phyloP scores from a whole-genome alignment of 2,113 vertebrate genomes.

The Tupaia tana region DNA sequence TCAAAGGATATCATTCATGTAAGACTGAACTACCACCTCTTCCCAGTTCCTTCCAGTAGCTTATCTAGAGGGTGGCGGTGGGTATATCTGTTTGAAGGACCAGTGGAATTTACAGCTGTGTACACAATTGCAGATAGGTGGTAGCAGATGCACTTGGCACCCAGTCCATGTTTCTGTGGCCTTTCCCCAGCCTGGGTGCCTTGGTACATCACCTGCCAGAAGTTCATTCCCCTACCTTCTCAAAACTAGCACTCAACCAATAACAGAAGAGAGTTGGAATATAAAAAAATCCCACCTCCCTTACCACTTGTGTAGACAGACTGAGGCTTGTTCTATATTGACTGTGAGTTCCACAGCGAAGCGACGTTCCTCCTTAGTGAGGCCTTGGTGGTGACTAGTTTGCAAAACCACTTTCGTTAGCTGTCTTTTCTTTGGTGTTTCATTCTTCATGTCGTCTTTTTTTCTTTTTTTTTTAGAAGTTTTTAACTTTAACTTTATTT shows the following conservation, averaged over 20 bases:
- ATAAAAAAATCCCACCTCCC: background rate
- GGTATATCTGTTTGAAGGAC: background rate
- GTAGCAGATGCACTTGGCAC: background rate
- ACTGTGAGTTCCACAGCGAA: background rate
- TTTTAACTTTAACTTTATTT: too few relatives aligned
- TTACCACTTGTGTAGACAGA: background rate
- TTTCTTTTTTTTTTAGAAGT: too few relatives aligned
- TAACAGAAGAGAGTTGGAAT: background rate
- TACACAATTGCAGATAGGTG: background rate
- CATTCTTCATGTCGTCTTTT: too few relatives aligned
- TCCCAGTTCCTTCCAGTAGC: background rate
- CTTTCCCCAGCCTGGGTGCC: background rate
- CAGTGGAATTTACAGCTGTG: background rate
- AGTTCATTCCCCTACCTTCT: background rate
- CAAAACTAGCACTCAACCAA: background rate
- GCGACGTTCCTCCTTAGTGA: background rate
- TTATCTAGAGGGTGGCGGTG: background rate
- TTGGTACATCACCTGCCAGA: background rate
- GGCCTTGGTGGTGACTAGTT: background rate
- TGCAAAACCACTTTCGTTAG: background rate
- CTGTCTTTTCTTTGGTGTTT: background rate
- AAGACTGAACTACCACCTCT: background rate
- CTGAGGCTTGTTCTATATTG: rapidly evolving
- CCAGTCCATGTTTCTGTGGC: background rate
- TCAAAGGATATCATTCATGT: background rate